Base-by-base conservation (phyloP, 2,113 vertebrate species). In the Gadus macrocephalus region DNA sequence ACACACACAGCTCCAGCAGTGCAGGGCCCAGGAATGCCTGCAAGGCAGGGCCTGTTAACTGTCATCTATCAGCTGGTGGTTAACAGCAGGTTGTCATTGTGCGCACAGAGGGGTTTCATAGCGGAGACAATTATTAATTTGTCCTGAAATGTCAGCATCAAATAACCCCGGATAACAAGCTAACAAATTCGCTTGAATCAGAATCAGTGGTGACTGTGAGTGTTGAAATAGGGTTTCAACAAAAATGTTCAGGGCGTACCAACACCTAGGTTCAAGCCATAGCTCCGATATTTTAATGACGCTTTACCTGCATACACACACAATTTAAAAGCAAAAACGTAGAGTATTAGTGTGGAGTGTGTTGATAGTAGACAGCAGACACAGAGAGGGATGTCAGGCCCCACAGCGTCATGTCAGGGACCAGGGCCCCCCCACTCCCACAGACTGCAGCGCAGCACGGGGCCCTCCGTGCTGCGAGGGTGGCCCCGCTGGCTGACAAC, bases 401-500 rank as follows among this genome's bases (percentile, higher is more conserved):
- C 42, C 42, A 49, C 8, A 49, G 12, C 42, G 42, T 9, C 12
- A 72, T 35, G 22, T 65, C 81, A 81, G 85, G 80, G 80, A 49
- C 42, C 42, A 49, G 77, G 79, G 76, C 68, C 62, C 31, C 66
- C 60, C 64, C 73, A 72, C 82, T 85, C 79, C 76, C 67, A 60
- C 71, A 74, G 73, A 76, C 83, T 62, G 27, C 85, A 85, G 77
- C 73, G 63, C 76, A 84, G 87, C 73, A 83, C 82, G 78, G 84
- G 8, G 78, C 84, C 75, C 83, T 78, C 78, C 63, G 77, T 53
- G 76, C 84, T 82, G 84, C 80, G 73, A 82, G 88, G 85, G 79
- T 85, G 84, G 76, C 73, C 84, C 83, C 61, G 73, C 77, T 81
- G 79, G 84, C 81, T 90, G 90, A 89, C 90, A 87, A 84, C 89